Evolutionary conservation across 2,113 vertebrate genomes (phyloP).

Genomic region (Donacobius atricapilla): DNA sequence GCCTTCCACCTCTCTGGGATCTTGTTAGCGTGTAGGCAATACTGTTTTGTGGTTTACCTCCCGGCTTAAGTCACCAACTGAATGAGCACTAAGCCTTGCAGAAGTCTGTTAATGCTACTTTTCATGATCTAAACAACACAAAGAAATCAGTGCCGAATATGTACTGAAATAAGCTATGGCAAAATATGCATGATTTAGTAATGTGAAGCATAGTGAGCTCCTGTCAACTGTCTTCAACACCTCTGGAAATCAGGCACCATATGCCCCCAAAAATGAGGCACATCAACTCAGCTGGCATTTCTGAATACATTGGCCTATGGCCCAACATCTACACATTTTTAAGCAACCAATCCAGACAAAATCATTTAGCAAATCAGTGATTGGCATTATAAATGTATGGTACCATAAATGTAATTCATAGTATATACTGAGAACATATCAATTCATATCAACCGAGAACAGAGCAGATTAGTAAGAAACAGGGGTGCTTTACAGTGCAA

Average conservation of each 20-base stretch:
- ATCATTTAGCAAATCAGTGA: neutral
- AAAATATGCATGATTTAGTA: neutral
- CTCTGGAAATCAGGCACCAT: slow-evolving; percentile 15
- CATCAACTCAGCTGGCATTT: neutral
- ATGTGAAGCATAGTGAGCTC: neutral
- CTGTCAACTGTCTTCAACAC: neutral
- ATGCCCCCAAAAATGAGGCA: neutral
- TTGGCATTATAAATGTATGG: neutral
- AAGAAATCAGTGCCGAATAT: neutral
- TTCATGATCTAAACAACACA: neutral
- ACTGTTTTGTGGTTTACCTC: neutral
- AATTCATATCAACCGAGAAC: neutral
- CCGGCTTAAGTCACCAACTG: neutral
- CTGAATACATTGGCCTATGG: neutral
- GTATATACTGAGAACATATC: no score
- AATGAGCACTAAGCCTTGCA: neutral
- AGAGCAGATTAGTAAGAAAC: neutral
- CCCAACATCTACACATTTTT: neutral
- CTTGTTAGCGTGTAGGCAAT: neutral
- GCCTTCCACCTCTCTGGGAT: neutral
- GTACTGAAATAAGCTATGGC: neutral
- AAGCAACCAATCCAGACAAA: neutral
- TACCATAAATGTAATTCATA: neutral
- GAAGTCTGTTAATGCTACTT: neutral
- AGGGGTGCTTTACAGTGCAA: neutral